Evolutionary conservation across 2,888 invertebrate genomes (phyloP), one percentile per base, ranked within the genome.

Genomic region (Encarsia formosa): DNA sequence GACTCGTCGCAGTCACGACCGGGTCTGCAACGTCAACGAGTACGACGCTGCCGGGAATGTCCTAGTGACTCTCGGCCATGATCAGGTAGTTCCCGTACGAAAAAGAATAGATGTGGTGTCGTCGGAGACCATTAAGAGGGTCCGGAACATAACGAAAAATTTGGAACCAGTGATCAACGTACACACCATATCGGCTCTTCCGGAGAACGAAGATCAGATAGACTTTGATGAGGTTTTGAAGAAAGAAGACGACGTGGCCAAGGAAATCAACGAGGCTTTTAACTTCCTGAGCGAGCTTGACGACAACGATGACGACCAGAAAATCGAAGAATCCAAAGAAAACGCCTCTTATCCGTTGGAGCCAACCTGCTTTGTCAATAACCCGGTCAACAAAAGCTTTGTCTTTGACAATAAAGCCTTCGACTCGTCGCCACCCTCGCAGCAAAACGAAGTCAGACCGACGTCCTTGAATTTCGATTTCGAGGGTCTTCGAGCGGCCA

Each of bases 71-170:
- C 47, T 73, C 29, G 73, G 73, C 4, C 73, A 73, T 47, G 73
- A 73, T 49, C 67, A 73, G 49, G 66, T 71, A 8, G 67, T 72
- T 1, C 72, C 73, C 8, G 61, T 65, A 2, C 61, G 64, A 2
- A 71, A 69, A 44, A 62, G 71, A 22, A 73, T 73, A 55, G 73
- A 73, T 56, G 72, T 73, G 0, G 73, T 73, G 2, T 73, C 72
- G 3, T 68, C 67, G 24, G 72, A 73, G 51, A 73, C 73, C 22
- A 73, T 73, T 24, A 73, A 71, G 46, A 59, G 73, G 11, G 64
- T 73, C 4, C 66, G 71, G 9, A 68, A 71, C 46, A 73, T 73
- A 29, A 73, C 73, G 13, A 69, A 65, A 45, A 71, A 73, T 45
- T 57, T 72, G 4, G 73, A 73, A 48, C 71, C 70, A 4, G 70